Conservation (phyloP, 2,797 vertebrate species). For the Neosilurus hyrtlii region DNA sequence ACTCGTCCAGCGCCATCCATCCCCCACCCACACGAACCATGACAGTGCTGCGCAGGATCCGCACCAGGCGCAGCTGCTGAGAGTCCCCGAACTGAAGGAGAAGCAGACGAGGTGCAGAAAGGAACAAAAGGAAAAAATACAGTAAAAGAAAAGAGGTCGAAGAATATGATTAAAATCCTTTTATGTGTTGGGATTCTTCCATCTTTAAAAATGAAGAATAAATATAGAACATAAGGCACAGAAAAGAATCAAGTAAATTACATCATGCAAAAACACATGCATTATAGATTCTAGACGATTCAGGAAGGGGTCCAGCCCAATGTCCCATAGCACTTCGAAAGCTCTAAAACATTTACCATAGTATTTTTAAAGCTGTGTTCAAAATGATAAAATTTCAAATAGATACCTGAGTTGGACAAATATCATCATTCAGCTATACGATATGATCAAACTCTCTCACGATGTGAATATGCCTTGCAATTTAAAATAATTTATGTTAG, state of each 20-base stretch:
- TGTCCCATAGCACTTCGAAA: slow-evolving; percentile 46
- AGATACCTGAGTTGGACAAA: neutral
- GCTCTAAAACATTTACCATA: slow-evolving; percentile 27
- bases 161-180: slow-evolving; percentile 9
- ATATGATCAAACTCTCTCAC: neutral
- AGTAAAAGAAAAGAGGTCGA: slow-evolving; percentile 1
- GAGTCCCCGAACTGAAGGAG: slow-evolving; percentile 90
- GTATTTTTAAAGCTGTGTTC: slow-evolving; percentile 18
- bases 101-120: neutral
- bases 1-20: slow-evolving; percentile 99
- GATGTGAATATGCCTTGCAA: neutral
- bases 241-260: slow-evolving; percentile 25
- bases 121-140: neutral
- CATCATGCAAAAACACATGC: slow-evolving; percentile 63
- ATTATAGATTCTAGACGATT: slow-evolving; percentile 51
- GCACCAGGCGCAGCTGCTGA: slow-evolving; percentile 96
- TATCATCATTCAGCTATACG: neutral
- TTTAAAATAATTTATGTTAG: neutral
- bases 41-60: slow-evolving; percentile 95
- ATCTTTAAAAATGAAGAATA: neutral
- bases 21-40: slow-evolving; percentile 98
- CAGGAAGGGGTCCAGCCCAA: slow-evolving; percentile 38
- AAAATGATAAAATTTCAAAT: neutral
- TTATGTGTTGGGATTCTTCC: neutral
- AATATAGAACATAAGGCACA: neutral